A percentile compares a stretch with the other conserved stretches of the same genome.
phyloP scores from a whole-genome alignment of 2,888 invertebrate species.

The Orthosia gracilis region DNA sequence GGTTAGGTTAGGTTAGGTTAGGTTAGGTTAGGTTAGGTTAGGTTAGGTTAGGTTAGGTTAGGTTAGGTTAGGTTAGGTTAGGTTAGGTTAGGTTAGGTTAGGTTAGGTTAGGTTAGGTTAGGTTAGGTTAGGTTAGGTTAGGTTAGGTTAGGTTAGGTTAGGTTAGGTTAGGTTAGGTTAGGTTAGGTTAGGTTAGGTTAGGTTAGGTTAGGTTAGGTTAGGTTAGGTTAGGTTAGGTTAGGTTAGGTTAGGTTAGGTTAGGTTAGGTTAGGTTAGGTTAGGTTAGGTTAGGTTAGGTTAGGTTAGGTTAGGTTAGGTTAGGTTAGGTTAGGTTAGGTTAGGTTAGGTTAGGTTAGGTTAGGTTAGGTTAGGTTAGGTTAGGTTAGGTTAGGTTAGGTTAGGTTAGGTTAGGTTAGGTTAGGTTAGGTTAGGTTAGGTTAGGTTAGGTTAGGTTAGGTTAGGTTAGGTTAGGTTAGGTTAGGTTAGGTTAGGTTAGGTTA shows the following conservation, averaged over 20 bases:
- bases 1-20: constrained; percentile 31
- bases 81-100: constrained; percentile 30
- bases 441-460: constrained; percentile 51
- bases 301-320: constrained; percentile 47
- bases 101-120: constrained; percentile 36
- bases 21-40: constrained; percentile 44
- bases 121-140: constrained; percentile 30
- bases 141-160: constrained; percentile 52
- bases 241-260: constrained; percentile 51
- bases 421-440: constrained; percentile 46
- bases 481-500: constrained; percentile 48
- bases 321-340: constrained; percentile 56
- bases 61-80: constrained; percentile 28
- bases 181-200: constrained; percentile 51
- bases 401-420: constrained; percentile 65
- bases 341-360: constrained; percentile 62
- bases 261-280: constrained; percentile 50
- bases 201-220: constrained; percentile 51
- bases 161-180: constrained; percentile 51
- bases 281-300: constrained; percentile 43
- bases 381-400: constrained; percentile 61
- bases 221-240: constrained; percentile 51
- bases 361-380: constrained; percentile 64
- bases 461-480: constrained; percentile 49
- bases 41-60: constrained; percentile 42